phyloP scores from a whole-genome alignment of 2,113 vertebrate species.

The Uria lomvia region DNA sequence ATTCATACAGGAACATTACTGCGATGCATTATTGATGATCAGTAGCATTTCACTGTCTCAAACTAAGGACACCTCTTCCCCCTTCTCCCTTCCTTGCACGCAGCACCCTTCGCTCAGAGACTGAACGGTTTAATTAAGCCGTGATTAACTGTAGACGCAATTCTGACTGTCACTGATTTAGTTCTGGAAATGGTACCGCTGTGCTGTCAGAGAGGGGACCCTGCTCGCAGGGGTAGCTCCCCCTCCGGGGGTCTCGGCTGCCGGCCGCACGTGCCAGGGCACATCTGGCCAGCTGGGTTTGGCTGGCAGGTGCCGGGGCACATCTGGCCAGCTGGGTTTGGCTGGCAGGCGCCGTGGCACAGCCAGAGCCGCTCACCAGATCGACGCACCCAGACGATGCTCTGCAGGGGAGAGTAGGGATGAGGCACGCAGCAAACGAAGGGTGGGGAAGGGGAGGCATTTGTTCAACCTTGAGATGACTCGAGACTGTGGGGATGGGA shows the following conservation, averaged over 20 bases:
- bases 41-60: constrained; percentile 61
- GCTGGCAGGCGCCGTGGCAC: neutral
- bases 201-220: neutral
- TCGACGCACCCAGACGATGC: fast-evolving
- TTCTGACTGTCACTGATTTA: neutral
- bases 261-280: neutral
- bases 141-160: constrained; percentile 24
- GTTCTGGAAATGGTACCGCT: neutral
- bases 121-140: constrained; percentile 54
- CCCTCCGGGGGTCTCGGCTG: neutral
- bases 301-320: neutral
- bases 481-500: fast-evolving
- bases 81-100: neutral
- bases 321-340: neutral
- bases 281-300: neutral
- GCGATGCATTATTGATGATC: constrained; percentile 73
- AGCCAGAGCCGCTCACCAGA: neutral
- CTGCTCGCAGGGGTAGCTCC: neutral
- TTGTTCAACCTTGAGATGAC: neutral
- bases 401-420: fast-evolving
- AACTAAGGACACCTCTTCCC: constrained; percentile 18
- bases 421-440: neutral
- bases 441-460: neutral
- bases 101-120: constrained; percentile 3
- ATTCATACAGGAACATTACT: constrained; percentile 73